These are phyloP conservation scores for Diorhabda sublineata DNA, from an alignment of 1,140 invertebrate genomes.

Conservation along the genomic window DNA sequence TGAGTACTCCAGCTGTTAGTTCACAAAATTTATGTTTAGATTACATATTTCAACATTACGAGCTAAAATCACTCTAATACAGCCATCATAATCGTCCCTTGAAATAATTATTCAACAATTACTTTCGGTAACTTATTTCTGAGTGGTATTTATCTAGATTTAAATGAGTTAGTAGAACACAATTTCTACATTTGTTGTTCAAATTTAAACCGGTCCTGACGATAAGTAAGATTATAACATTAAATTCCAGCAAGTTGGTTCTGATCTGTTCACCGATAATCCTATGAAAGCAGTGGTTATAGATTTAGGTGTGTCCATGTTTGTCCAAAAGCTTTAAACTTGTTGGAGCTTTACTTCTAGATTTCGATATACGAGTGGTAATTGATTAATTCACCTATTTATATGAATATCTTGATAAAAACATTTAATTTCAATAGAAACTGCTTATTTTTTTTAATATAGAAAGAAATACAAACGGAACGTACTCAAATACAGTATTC, in stretches of 20 bases:
- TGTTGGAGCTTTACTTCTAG: slow-evolving; percentile 28
- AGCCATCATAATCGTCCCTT: too few species aligned
- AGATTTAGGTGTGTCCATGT: slow-evolving; percentile 48
- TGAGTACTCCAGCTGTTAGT: too few species aligned
- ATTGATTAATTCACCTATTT: slow-evolving; percentile 11
- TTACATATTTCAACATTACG: too few species aligned
- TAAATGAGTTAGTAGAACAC: too few species aligned
- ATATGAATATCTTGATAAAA: not conserved
- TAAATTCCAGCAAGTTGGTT: slow-evolving; percentile 41
- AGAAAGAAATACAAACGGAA: too few species aligned
- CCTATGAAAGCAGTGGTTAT: slow-evolving; percentile 44
- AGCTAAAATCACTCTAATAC: too few species aligned
- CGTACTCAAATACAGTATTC: too few species aligned
- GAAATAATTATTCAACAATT: too few species aligned
- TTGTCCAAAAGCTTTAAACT: slow-evolving; percentile 47
- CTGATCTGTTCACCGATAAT: slow-evolving; percentile 44
- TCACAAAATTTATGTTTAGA: too few species aligned
- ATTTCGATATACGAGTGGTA: slow-evolving; percentile 24
- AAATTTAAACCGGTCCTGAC: not conserved
- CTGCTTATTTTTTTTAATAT: slow-evolving; percentile 7
- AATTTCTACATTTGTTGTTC: not conserved
- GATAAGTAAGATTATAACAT: slow-evolving; percentile 33
- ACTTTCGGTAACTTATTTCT: too few species aligned
- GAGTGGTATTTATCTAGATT: too few species aligned
- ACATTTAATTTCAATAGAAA: not conserved